These are phyloP conservation scores for Cherax destructor DNA, from an alignment of 1,140 invertebrate genomes.

Conservation along the genomic window DNA sequence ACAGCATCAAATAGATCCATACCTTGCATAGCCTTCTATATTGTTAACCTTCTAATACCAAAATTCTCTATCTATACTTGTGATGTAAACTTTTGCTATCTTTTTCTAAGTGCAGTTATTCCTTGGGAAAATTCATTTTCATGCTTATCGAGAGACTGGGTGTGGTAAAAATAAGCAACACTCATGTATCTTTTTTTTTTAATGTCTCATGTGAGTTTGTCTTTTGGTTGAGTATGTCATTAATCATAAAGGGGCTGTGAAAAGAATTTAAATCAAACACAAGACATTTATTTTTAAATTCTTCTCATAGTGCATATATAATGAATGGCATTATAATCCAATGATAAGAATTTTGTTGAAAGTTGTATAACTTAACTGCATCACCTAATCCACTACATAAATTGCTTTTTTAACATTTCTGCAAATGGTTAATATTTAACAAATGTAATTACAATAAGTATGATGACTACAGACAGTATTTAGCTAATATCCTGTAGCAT, in stretches of 20 bases:
- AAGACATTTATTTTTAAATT: background rate
- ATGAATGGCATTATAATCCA: background rate
- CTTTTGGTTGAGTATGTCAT: background rate
- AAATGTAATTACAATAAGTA: no score
- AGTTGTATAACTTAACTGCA: no score
- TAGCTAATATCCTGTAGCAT: no score
- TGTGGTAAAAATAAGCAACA: background rate
- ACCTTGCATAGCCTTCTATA: background rate
- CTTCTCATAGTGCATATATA: background rate
- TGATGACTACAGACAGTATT: no score
- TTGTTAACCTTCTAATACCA: background rate
- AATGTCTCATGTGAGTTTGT: background rate
- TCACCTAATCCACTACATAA: no score
- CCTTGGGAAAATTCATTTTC: slow-evolving; percentile 46
- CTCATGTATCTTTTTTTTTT: background rate
- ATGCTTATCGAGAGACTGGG: slow-evolving; percentile 42
- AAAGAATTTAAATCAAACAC: background rate
- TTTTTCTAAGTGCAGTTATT: background rate
- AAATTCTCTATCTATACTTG: background rate
- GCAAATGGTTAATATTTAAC: no score
- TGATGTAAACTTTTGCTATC: background rate
- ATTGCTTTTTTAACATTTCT: no score
- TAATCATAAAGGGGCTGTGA: background rate
- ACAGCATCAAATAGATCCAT: background rate
- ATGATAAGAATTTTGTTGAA: background rate